Conservation (phyloP, 2,888 invertebrate genomes). For the Neria commutata region DNA sequence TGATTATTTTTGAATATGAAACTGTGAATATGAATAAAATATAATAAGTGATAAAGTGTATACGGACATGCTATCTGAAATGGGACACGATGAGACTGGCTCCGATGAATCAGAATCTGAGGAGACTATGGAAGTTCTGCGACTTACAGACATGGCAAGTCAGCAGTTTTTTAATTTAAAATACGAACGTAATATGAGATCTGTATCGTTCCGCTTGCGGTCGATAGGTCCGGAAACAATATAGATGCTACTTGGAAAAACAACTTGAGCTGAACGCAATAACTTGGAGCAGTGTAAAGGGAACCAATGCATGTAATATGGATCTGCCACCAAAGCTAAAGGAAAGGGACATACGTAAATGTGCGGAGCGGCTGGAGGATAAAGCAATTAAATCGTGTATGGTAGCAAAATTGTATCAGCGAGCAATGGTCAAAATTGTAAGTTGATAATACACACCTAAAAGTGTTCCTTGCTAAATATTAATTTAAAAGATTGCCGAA, state of each 20-base stretch:
- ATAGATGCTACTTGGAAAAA: constrained; percentile 49
- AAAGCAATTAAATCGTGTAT: constrained; percentile 51
- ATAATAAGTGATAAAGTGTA: too few species aligned
- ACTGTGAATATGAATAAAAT: too few species aligned
- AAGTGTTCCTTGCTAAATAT: not conserved
- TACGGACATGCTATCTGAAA: too few species aligned
- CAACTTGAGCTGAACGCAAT: constrained; percentile 47
- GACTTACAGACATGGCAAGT: too few species aligned
- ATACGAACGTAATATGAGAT: too few species aligned
- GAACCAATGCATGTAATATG: constrained; percentile 1
- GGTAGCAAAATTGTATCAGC: constrained; percentile 51
- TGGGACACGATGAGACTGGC: too few species aligned
- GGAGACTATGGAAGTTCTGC: too few species aligned
- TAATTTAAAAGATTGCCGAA: constrained; percentile 41
- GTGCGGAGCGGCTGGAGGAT: constrained; percentile 44
- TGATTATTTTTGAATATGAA: too few species aligned
- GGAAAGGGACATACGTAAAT: constrained; percentile 35
- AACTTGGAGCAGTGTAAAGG: constrained; percentile 34
- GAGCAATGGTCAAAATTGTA: constrained; percentile 56
- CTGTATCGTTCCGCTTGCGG: too few species aligned
- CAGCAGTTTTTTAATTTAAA: too few species aligned
- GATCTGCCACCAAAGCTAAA: constrained; percentile 40
- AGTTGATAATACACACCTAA: constrained; percentile 15
- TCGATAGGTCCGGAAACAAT: constrained; percentile 54
- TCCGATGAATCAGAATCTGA: too few species aligned